phyloP scores from a whole-genome alignment of 2,797 vertebrate species.

The Galaxias olidus region DNA sequence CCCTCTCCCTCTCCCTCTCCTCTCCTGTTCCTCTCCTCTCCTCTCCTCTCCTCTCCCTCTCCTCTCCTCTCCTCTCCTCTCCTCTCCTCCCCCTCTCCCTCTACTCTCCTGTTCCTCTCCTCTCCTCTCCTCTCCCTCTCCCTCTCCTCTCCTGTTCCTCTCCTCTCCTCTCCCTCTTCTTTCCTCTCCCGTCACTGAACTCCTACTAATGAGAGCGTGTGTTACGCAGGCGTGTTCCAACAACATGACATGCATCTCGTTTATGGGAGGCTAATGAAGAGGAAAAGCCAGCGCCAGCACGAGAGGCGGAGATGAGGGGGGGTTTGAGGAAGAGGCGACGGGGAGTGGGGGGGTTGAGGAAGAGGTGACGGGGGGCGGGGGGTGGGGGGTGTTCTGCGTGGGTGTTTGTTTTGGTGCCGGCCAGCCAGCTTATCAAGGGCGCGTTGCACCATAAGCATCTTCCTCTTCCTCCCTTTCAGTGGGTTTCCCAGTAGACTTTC shows the following conservation, averaged over 20 bases:
- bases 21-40: slow-evolving; percentile 14
- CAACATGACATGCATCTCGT: slow-evolving; percentile 74
- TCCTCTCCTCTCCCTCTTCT: slow-evolving; percentile 41
- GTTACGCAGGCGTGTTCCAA: slow-evolving; percentile 66
- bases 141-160: slow-evolving; percentile 39
- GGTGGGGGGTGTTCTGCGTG: slow-evolving; percentile 22
- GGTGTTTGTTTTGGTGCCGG: slow-evolving; percentile 61
- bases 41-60: slow-evolving; percentile 12
- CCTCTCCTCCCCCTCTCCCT: slow-evolving; percentile 14
- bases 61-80: slow-evolving; percentile 1
- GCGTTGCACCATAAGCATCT: slow-evolving; percentile 56
- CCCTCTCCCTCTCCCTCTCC: background rate
- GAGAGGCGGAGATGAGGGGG: background rate
- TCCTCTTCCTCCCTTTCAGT: slow-evolving; percentile 36
- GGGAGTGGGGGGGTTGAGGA: slow-evolving; percentile 39
- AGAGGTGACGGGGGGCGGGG: slow-evolving; percentile 15
- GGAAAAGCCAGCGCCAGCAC: slow-evolving; percentile 46
- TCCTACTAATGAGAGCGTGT: slow-evolving; percentile 64
- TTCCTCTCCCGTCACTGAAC: slow-evolving; percentile 46
- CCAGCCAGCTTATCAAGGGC: slow-evolving; percentile 73
- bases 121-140: background rate
- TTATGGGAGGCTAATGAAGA: slow-evolving; percentile 76
- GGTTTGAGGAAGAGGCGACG: background rate
- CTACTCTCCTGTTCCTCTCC: too few species aligned
- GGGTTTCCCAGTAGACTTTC: slow-evolving; percentile 39